Conservation (phyloP, 2,797 vertebrate genomes). For the Etheostoma perlongum region DNA sequence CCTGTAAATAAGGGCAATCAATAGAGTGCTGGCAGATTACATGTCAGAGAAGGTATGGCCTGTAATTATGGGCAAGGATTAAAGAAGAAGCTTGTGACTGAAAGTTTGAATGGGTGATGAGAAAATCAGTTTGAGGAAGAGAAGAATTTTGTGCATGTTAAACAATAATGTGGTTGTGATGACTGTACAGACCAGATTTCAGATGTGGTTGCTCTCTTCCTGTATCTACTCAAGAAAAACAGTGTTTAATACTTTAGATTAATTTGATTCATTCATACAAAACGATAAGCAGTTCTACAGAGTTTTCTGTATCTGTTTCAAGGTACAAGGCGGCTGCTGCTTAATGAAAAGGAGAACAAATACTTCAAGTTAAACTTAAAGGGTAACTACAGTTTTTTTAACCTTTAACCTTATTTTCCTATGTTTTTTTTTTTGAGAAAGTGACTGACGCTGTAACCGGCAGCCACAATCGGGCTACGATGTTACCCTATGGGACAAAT, state of each 20-base stretch:
- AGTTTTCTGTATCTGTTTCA: background rate
- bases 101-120: background rate
- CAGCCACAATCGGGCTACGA: too few relatives aligned
- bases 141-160: background rate
- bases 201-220: background rate
- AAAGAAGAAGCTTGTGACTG: conserved; percentile 18
- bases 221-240: background rate
- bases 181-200: background rate
- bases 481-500: too few relatives aligned
- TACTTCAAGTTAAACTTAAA: conserved; percentile 18
- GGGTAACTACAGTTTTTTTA: too few relatives aligned
- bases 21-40: conserved; percentile 54
- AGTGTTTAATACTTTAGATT: background rate
- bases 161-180: background rate
- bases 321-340: conserved; percentile 3
- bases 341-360: conserved; percentile 28
- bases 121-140: conserved; percentile 11
- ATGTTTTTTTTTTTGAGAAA: too few relatives aligned
- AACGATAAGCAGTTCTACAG: background rate
- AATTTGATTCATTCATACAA: background rate
- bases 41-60: conserved; percentile 30
- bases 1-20: conserved; percentile 59
- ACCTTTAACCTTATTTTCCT: too few relatives aligned
- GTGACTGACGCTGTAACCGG: too few relatives aligned
- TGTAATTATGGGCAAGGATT: conserved; percentile 45